These are phyloP conservation scores for Antrozous pallidus DNA, from an alignment of 2,797 vertebrate genomes.

Conservation along the genomic window DNA sequence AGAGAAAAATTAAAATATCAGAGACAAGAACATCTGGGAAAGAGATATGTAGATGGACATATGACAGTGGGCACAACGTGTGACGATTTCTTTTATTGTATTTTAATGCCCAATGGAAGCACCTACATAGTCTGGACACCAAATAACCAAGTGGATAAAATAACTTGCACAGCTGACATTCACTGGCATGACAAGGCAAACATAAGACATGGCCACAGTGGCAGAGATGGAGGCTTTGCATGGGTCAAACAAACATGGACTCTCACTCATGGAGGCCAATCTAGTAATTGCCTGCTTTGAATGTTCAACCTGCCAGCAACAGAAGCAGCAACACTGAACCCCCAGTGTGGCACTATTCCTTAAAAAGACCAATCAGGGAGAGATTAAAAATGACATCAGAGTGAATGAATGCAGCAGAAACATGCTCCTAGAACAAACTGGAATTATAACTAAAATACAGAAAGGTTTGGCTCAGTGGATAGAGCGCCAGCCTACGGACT, in stretches of 20 bases:
- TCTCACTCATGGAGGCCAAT: background rate
- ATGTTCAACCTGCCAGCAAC: background rate
- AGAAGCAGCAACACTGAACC: background rate
- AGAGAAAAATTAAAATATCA: conserved; percentile 3
- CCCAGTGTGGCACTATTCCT: background rate
- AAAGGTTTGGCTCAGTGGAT: too few species aligned
- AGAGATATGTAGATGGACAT: background rate
- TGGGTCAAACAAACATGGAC: background rate
- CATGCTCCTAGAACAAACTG: too few species aligned
- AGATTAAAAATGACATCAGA: too few species aligned
- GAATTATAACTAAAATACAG: too few species aligned
- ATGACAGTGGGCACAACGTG: background rate
- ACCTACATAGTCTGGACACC: background rate
- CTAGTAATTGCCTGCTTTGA: background rate
- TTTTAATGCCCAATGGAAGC: background rate
- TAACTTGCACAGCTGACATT: background rate
- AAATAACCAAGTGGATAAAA: background rate
- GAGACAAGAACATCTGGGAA: background rate
- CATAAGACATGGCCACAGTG: background rate
- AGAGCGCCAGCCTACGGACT: too few species aligned
- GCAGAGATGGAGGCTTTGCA: background rate
- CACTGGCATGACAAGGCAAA: background rate
- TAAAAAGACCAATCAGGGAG: background rate
- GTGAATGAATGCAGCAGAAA: too few species aligned
- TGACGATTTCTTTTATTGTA: background rate